Evolutionary conservation across 2,113 vertebrate genomes (phyloP), one percentile per base, ranked within the genome.

Genomic region (Prietella phreatophila): DNA sequence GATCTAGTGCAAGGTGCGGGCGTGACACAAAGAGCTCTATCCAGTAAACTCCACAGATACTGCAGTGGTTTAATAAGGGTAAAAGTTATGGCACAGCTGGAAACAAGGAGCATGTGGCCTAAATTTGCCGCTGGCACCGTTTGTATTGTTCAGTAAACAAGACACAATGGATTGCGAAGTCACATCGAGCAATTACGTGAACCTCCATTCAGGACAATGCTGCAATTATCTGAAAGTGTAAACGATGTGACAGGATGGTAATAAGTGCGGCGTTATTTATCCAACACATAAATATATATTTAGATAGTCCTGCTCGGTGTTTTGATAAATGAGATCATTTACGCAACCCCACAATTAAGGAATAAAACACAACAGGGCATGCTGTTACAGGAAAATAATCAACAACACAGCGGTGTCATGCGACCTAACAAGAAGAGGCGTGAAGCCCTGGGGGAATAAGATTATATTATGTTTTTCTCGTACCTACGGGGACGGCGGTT

Each of bases 1-100:
- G 75, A 88, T 80, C 27, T 63, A 79, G 87, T 71, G 82, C 53
- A 83, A 84, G 82, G 73, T 88, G 73, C 82, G 30, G 82, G 53
- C n/a, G 50, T 58, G 87, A 56, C 60, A 78, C 83, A 78, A 58
- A n/a, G 58, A n/a, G 71, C 82, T 67, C 47, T 39, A 83, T 20
- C 78, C 60, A 53, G 27, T 56, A 39, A 56, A 76, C 56, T 53
- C 30, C 58, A 7, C 60, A 30, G 47, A 80, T 63, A 25, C n/a
- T 8, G n/a, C 75, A 27, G 11, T 11, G 42, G 73, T 55, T 80
- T 86, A 80, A 86, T 87, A 82, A 58, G 85, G 73, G 15, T 60
- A 76, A 53, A 90, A 86, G 30, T 90, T 84, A 71, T 30, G 25
- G 19, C 65, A 56, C 58, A 10, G 30, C 55, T 10, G 47, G 27